A percentile compares a stretch with the other conserved stretches of the same genome.
These are phyloP conservation scores for Typhlomys cinereus DNA, from an alignment of 2,113 vertebrate species.

Conservation along the genomic window DNA sequence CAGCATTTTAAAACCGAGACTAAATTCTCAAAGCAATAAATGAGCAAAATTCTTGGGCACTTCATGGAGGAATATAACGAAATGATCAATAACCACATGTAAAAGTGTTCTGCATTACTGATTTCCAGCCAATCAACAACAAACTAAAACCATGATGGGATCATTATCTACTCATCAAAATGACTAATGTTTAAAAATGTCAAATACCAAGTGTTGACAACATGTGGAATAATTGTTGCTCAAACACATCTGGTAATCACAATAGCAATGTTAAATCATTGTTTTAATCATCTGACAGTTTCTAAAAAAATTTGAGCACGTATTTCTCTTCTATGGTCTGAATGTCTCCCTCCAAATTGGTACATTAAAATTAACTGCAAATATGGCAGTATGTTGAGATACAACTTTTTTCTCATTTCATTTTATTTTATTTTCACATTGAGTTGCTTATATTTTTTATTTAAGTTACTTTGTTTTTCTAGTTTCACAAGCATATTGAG, in stretches of 20 bases:
- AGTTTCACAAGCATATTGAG: too few species aligned
- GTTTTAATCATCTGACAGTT: background rate
- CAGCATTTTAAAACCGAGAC: background rate
- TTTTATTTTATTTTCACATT: too few species aligned
- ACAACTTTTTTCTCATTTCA: too few species aligned
- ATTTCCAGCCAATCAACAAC: background rate
- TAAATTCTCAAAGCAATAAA: background rate
- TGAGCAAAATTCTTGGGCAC: background rate
- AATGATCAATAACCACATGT: background rate
- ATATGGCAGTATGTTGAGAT: background rate
- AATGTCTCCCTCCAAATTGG: background rate
- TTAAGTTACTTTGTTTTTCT: too few species aligned
- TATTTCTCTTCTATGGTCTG: background rate
- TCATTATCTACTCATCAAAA: background rate
- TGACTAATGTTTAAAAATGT: background rate
- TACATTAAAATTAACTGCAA: background rate
- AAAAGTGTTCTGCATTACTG: background rate
- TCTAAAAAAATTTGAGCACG: background rate
- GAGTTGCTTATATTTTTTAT: too few species aligned
- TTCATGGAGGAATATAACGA: background rate
- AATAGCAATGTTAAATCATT: background rate
- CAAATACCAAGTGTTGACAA: background rate
- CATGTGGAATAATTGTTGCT: background rate
- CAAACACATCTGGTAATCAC: background rate
- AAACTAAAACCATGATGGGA: background rate